phyloP scores from a whole-genome alignment of 1,140 invertebrate species.

The Danaus melanippus region DNA sequence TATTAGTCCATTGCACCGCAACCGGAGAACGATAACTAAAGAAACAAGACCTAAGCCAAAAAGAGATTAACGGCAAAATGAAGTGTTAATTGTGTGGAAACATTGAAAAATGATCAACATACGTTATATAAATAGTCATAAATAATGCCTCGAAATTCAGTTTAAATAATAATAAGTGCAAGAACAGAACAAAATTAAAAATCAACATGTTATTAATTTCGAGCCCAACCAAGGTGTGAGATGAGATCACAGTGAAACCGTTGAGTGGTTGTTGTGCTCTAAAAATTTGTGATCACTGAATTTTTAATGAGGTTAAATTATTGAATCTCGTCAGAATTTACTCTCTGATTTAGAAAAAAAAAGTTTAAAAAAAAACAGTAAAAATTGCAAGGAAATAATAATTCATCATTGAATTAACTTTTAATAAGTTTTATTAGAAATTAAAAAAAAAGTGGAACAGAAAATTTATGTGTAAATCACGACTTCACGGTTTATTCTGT shows the following conservation, averaged over 20 bases:
- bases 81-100: conserved; percentile 69
- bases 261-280: conserved; percentile 26
- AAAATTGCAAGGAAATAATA: too few species aligned
- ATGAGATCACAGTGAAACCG: conserved; percentile 39
- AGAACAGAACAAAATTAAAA: conserved; percentile 66
- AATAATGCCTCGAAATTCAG: conserved; percentile 67
- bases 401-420: too few species aligned
- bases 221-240: conserved; percentile 61
- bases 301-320: not conserved
- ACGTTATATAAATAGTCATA: conserved; percentile 71
- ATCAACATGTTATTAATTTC: conserved; percentile 69
- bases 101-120: conserved; percentile 72
- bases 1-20: conserved; percentile 27
- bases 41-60: conserved; percentile 28
- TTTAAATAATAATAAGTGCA: conserved; percentile 72
- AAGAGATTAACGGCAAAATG: conserved; percentile 62
- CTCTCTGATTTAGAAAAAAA: too few species aligned
- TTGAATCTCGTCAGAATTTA: too few species aligned
- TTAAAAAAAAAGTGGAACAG: too few species aligned
- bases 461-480: not conserved
- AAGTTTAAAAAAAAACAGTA: too few species aligned
- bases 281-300: not conserved
- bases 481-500: conserved; percentile 29
- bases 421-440: too few species aligned
- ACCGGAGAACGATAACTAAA: conserved; percentile 13